Evolutionary conservation across 2,888 invertebrate genomes (phyloP), one percentile per base, ranked within the genome.

Genomic region (Dorcus parallelipipedus): DNA sequence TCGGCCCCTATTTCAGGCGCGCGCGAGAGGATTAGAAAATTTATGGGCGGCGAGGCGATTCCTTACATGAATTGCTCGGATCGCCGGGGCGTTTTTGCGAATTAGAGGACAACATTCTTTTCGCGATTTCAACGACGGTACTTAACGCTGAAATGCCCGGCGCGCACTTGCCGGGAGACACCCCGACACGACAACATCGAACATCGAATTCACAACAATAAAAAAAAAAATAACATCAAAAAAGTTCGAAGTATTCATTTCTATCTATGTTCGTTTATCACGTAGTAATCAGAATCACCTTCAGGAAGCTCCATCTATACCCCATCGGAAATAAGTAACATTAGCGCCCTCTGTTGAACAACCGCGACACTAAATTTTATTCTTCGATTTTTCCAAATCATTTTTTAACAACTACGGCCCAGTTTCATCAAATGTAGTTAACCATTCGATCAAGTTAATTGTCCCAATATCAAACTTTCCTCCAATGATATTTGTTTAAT

Each of bases 1-100:
- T 71, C 52, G 58, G 52, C 45, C 45, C 14, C 45, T 45, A 45
- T 45, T 45, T 45, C 26, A 45, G 17, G 20, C 45, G 14, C 45
- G 20, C 14, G 20, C 41, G 9, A 41, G 41, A 5, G 41, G n/a
- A 45, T 45, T 45, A 45, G 45, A 45, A 45, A 45, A 45, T 45
- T 45, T 45, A 45, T 45, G 45, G 45, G 9, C 17, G 45, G 2
- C 45, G 20, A 20, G 45, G 45, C 45, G 45, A 45, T 45, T 14
- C 45, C 23, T 45, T 45, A 45, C 45, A 45, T 45, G 14, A 45
- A 45, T 45, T 45, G 17, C 45, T 45, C 9, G 8, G 9, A 45
- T 45, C 23, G 17, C 45, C 2, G 9, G 45, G 14, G 9, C 17
- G 45, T 20, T 45, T 20, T 45, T 45, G 23, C 45, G 9, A 45